Conservation (phyloP, 2,888 invertebrate species). For the Heliconius sara region DNA sequence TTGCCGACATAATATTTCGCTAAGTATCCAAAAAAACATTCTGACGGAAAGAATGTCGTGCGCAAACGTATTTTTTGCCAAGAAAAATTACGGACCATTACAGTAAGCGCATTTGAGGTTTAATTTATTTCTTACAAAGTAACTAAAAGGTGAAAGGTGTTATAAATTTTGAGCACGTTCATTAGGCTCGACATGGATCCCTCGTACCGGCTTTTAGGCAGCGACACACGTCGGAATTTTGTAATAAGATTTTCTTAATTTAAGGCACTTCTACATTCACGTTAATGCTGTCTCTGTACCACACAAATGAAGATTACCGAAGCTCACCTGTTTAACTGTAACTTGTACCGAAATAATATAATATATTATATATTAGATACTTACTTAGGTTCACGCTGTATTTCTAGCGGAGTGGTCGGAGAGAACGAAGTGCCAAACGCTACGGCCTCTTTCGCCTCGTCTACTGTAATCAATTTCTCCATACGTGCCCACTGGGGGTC, state of each 20-base stretch:
- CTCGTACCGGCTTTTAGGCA: constrained; percentile 72
- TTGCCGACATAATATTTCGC: constrained; percentile 36
- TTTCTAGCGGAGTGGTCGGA: too few relatives aligned
- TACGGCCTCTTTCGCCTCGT: too few relatives aligned
- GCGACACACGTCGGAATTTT: constrained; percentile 81
- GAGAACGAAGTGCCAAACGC: too few relatives aligned
- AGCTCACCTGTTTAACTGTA: constrained; percentile 11
- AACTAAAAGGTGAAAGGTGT: constrained; percentile 75
- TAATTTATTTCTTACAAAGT: constrained; percentile 59
- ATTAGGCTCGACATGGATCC: constrained; percentile 70
- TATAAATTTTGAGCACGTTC: constrained; percentile 82
- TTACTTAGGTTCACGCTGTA: too few relatives aligned
- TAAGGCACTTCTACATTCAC: constrained; percentile 62
- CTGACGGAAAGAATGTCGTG: constrained; percentile 24
- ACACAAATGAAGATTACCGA: constrained; percentile 34
- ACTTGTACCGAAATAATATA: neutral
- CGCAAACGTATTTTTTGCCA: constrained; percentile 33
- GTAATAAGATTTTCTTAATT: constrained; percentile 82
- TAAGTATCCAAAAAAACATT: constrained; percentile 33
- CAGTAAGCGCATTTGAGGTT: constrained; percentile 62
- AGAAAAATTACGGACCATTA: constrained; percentile 54
- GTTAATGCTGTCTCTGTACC: constrained; percentile 48
- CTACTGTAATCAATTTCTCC: too few relatives aligned
- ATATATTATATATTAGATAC: neutral
- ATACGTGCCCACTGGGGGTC: too few relatives aligned